phyloP scores from a whole-genome alignment of 2,113 vertebrate genomes.

The Apteryx owenii region DNA sequence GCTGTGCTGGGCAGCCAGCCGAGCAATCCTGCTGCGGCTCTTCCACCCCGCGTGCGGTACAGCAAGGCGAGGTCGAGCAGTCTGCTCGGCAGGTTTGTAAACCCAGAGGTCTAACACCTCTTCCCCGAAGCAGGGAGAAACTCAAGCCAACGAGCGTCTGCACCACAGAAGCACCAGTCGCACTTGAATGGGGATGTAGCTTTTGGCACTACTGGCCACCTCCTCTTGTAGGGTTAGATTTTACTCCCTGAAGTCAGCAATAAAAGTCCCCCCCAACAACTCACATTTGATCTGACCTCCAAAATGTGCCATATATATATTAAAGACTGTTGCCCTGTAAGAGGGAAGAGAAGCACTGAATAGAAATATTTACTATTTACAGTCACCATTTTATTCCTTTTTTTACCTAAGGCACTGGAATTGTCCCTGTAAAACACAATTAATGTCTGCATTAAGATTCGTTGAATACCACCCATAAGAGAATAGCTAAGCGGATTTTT shows the following conservation, averaged over 20 bases:
- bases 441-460: not conserved
- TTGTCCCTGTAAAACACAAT: not conserved
- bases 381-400: not conserved
- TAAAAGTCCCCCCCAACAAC: not conserved
- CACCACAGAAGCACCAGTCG: not conserved
- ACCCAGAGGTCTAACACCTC: not conserved
- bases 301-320: not conserved
- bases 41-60: too few relatives aligned
- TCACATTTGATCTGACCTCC: not conserved
- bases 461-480: not conserved
- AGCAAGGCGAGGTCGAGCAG: not conserved
- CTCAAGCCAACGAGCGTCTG: not conserved
- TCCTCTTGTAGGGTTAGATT: not conserved
- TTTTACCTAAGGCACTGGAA: not conserved
- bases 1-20: too few relatives aligned
- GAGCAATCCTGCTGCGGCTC: too few relatives aligned
- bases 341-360: not conserved
- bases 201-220: not conserved
- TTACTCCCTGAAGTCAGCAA: not conserved
- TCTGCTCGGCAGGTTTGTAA: not conserved
- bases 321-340: not conserved
- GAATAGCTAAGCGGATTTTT: conserved; percentile 35
- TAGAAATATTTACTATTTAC: not conserved
- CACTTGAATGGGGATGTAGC: not conserved
- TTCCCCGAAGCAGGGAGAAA: not conserved